Conservation (phyloP, 1,140 invertebrate genomes). For the Trichomalopsis sarcophagae region DNA sequence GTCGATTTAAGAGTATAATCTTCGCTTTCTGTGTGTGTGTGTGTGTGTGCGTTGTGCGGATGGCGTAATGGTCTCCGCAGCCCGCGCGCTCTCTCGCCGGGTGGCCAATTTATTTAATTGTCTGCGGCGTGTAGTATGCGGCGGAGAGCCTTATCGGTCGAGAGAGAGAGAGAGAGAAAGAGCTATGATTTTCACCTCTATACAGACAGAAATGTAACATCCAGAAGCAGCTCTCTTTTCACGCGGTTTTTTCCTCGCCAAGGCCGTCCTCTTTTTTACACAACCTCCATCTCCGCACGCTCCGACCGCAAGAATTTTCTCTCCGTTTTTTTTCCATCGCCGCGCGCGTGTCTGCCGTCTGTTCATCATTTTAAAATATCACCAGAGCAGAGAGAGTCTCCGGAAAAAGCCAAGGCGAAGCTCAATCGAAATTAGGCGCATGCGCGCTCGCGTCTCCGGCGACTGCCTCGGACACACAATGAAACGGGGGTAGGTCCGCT, state of each 20-base stretch:
- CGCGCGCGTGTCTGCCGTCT: background rate
- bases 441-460: too few relatives aligned
- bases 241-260: background rate
- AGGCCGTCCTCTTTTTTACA: background rate
- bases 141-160: background rate
- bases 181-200: background rate
- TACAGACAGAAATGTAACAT: background rate
- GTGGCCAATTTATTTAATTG: conserved; percentile 4
- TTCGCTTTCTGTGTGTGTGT: background rate
- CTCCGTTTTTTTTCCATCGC: background rate
- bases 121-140: background rate
- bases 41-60: background rate
- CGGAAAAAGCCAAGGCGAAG: background rate
- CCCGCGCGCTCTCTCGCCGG: too few relatives aligned
- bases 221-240: background rate
- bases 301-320: background rate
- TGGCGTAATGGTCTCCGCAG: background rate
- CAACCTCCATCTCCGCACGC: background rate
- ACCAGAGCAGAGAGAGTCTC: background rate
- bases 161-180: background rate
- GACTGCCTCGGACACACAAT: too few relatives aligned
- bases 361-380: background rate
- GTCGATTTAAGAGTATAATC: background rate
- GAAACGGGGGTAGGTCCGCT: background rate
- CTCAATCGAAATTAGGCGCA: background rate